These are phyloP conservation scores for Sweltsa coloradensis DNA, from an alignment of 1,140 invertebrate genomes.

Conservation along the genomic window DNA sequence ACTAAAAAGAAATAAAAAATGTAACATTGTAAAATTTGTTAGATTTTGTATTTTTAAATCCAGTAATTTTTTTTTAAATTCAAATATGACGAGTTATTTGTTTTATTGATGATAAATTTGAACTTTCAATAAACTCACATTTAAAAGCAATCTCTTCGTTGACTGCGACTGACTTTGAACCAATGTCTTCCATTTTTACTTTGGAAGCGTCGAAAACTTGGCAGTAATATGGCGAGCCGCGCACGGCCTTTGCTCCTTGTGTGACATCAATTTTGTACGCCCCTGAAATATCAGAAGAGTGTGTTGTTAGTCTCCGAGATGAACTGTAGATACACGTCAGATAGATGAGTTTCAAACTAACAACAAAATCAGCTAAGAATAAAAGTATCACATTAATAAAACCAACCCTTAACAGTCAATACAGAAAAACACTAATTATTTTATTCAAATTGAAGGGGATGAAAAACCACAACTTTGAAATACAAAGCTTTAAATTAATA, in stretches of 20 bases:
- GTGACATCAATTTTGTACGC: conserved; percentile 76
- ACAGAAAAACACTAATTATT: no score
- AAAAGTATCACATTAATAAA: no score
- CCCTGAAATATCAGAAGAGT: no score
- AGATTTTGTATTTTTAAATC: no score
- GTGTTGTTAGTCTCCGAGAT: not conserved
- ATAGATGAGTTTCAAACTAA: conserved; percentile 15
- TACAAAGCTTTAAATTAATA: no score
- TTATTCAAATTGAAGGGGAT: no score
- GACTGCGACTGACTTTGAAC: conserved; percentile 64
- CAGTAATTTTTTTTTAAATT: not conserved
- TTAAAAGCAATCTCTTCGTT: conserved; percentile 76
- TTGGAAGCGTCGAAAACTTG: conserved; percentile 86
- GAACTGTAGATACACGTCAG: conserved; percentile 2
- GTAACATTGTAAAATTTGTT: no score
- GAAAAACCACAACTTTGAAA: no score
- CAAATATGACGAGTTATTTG: not conserved
- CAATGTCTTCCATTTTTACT: conserved; percentile 53
- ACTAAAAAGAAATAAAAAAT: no score
- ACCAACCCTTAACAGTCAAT: no score
- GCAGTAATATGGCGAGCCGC: conserved; percentile 92
- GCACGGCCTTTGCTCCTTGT: conserved; percentile 78
- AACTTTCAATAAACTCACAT: conserved; percentile 37
- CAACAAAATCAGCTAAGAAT: conserved; percentile 12
- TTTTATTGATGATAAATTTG: not conserved